Evolutionary conservation across 2,888 invertebrate genomes (phyloP).

Genomic region (Andrena trimmerana): DNA sequence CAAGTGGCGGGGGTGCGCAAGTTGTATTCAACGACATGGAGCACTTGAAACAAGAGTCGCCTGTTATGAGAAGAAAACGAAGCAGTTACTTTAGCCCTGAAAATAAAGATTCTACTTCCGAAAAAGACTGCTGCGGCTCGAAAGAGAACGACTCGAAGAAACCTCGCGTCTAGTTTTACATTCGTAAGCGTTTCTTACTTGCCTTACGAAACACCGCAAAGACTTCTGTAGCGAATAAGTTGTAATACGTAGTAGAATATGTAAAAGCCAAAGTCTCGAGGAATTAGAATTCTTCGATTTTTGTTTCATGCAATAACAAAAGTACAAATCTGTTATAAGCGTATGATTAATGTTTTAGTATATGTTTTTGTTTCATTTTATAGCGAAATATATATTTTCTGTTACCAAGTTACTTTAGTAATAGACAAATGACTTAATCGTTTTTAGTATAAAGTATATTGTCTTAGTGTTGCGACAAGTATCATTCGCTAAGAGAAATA

Average conservation of each 20-base stretch:
- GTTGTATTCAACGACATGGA: constrained; percentile 98
- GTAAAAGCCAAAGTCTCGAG: constrained; percentile 51
- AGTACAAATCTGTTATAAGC: constrained; percentile 55
- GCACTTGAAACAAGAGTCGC: constrained; percentile 93
- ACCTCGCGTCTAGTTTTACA: constrained; percentile 61
- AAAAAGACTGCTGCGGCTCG: constrained; percentile 20
- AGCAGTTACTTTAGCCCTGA: constrained; percentile 58
- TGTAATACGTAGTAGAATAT: constrained; percentile 41
- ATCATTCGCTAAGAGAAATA: constrained; percentile 15
- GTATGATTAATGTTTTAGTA: constrained; percentile 20
- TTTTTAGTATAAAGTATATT: constrained; percentile 39
- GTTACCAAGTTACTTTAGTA: constrained; percentile 38
- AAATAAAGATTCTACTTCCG: constrained; percentile 26
- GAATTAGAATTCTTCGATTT: constrained; percentile 25
- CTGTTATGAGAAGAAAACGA: constrained; percentile 85
- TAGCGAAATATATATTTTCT: constrained; percentile 37
- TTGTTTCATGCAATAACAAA: constrained; percentile 34
- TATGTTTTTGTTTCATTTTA: constrained; percentile 37
- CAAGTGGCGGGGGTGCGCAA: constrained; percentile 97
- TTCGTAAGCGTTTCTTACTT: constrained; percentile 5
- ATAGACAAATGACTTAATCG: constrained; percentile 6
- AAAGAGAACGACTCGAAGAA: constrained; percentile 70
- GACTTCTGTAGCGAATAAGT: constrained; percentile 22
- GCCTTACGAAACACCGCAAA: constrained; percentile 1
- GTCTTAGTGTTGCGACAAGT: constrained; percentile 1